Evolutionary conservation across 92 coral and sea anemone species (phyloP), one percentile per base, ranked within the genome.

Genomic region (Siderastrea radians): DNA sequence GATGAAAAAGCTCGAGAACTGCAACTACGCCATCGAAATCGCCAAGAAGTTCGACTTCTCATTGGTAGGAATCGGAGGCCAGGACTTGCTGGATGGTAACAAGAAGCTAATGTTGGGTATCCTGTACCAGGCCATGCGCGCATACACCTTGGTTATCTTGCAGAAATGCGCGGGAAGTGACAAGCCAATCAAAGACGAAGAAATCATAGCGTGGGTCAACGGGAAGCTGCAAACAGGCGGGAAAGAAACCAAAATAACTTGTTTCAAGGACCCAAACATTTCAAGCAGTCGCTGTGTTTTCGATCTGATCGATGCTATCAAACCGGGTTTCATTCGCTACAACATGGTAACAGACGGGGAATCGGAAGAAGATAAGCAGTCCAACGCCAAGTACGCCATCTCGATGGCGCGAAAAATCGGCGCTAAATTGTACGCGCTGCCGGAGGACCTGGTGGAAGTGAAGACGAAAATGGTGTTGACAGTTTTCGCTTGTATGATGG

Each of bases 401-500:
- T 98, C 98, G 13, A 98, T 98, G 99, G 98, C 95, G 69, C 95
- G 99, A 66, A 98, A 90, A 83, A 83, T 93, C 78, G 99, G 99
- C 53, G 98, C 99, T 49, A 90, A 92, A 43, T 75, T 98, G 80
- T 98, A 96, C 71, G 99, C 98, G 13, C 91, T 98, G 66, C 98
- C 99, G 15, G 99, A 98, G 73, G 99, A 98, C 89, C 93, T 98
- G 78, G 98, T 94, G 5, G 98, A 98, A 52, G 98, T 95, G 46
- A 98, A 98, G 49, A 89, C 98, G 8, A 98, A 98, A 80, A 98
- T 98, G 98, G 99, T 96, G 47, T 85, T 98, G 82, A 98, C 99
- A 0, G 98, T 96, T 74, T 98, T 98, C 68, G 99, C 99, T 61
- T 98, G 99, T 76, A 88, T 98, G 79, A 98, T 98, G 99, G 99